These are phyloP conservation scores for Drosophila insularis DNA, from an alignment of 1,140 invertebrate genomes.

Conservation along the genomic window DNA sequence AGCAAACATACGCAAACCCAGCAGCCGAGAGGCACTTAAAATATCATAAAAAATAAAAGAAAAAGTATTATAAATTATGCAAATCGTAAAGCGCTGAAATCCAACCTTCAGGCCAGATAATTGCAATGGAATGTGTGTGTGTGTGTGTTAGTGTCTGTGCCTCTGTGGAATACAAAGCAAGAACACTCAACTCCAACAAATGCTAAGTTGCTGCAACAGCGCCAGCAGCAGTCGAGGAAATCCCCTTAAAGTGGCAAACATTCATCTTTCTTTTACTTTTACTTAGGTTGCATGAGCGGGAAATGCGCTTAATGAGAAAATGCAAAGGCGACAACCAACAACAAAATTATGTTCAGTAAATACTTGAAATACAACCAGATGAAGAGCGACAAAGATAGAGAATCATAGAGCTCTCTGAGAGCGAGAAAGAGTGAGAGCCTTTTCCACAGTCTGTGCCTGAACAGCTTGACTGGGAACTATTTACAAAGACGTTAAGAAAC, in stretches of 20 bases:
- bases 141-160: background rate
- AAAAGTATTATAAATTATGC: conserved; percentile 67
- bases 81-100: conserved; percentile 67
- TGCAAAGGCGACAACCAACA: conserved; percentile 73
- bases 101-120: conserved; percentile 56
- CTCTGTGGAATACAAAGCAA: conserved; percentile 36
- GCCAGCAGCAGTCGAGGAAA: conserved; percentile 7
- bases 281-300: conserved; percentile 45
- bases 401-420: background rate
- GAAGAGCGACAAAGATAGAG: conserved; percentile 19
- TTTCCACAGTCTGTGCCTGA: conserved; percentile 21
- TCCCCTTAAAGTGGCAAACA: conserved; percentile 44
- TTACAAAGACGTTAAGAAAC: conserved; percentile 50
- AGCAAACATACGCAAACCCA: conserved; percentile 16
- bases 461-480: conserved; percentile 30
- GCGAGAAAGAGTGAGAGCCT: background rate
- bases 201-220: conserved; percentile 45
- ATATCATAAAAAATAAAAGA: conserved; percentile 53
- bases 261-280: conserved; percentile 50
- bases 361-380: conserved; percentile 59
- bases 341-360: conserved; percentile 70
- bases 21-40: conserved; percentile 57
- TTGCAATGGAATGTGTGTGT: conserved; percentile 55
- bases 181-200: conserved; percentile 27
- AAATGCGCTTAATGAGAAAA: conserved; percentile 78